Evolutionary conservation across 1,140 invertebrate species (phyloP).

Genomic region (Tetramorium simillimum): DNA sequence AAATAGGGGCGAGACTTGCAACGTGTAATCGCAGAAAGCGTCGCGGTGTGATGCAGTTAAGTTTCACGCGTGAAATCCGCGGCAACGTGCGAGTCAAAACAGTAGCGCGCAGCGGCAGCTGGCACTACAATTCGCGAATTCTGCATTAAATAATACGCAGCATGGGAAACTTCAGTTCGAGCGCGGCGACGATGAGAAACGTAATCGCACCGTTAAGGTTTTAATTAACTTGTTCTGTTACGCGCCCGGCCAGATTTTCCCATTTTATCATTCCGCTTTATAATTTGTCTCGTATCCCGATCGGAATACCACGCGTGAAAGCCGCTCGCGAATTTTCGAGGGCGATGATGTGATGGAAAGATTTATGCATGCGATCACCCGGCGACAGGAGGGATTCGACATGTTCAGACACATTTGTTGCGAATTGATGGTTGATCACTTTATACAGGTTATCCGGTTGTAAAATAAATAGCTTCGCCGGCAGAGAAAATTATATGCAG

Average conservation of each 20-base stretch:
- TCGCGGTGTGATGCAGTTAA: constrained; percentile 65
- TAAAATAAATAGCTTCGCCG: constrained; percentile 29
- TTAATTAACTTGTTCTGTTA: constrained; percentile 65
- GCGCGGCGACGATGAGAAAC: constrained; percentile 4
- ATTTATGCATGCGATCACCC: constrained; percentile 17
- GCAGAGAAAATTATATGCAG: constrained; percentile 29
- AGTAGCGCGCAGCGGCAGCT: constrained; percentile 65
- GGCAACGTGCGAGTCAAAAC: constrained; percentile 19
- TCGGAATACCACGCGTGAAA: background rate
- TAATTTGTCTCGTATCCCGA: background rate
- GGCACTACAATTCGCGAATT: constrained; percentile 75
- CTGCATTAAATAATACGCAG: constrained; percentile 71
- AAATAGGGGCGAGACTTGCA: background rate
- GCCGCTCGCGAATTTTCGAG: background rate
- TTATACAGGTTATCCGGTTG: background rate
- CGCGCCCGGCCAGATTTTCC: constrained; percentile 9
- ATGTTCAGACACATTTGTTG: background rate
- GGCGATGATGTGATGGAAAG: constrained; percentile 1
- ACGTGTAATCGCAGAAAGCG: constrained; percentile 58
- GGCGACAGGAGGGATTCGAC: background rate
- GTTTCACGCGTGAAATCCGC: constrained; percentile 67
- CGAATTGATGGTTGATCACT: constrained; percentile 23
- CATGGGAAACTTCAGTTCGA: constrained; percentile 55
- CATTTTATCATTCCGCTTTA: constrained; percentile 33
- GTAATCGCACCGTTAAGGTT: constrained; percentile 62